phyloP scores from a whole-genome alignment of 2,797 vertebrate species.

The Peromyscus attwateri region DNA sequence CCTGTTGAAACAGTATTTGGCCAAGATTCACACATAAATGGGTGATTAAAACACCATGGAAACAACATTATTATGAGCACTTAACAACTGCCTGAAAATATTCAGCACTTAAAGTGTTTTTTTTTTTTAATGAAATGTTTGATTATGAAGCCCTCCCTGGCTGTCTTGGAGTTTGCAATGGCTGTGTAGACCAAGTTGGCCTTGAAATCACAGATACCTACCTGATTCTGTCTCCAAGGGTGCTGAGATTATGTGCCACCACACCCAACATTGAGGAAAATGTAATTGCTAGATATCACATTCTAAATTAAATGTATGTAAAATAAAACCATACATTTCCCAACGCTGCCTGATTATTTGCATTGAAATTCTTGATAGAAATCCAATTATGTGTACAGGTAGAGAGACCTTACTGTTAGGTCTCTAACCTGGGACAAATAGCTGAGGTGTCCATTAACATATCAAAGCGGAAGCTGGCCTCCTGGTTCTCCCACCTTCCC shows the following conservation, averaged over 20 bases:
- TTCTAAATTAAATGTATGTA: slow-evolving; percentile 20
- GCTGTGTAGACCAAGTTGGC: not conserved
- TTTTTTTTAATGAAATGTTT: too few species aligned
- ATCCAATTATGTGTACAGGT: not conserved
- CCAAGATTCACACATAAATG: not conserved
- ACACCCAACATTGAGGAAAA: not conserved
- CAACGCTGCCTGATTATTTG: not conserved
- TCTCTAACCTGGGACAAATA: not conserved
- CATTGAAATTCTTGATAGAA: slow-evolving; percentile 6
- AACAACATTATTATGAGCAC: not conserved
- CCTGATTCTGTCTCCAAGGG: not conserved
- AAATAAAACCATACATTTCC: not conserved
- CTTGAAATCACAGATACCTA: not conserved
- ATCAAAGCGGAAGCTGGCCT: not conserved
- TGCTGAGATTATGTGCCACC: not conserved
- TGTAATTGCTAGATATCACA: not conserved
- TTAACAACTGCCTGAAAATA: not conserved
- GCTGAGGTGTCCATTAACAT: not conserved
- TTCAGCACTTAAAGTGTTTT: too few species aligned
- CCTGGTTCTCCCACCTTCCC: not conserved
- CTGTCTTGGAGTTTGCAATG: not conserved
- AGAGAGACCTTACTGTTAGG: not conserved
- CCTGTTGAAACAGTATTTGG: not conserved
- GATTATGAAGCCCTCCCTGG: not conserved
- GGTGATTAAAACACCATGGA: not conserved